Evolutionary conservation across 1,140 invertebrate genomes (phyloP), one percentile per base, ranked within the genome.

Genomic region (Euwallacea fornicatus): DNA sequence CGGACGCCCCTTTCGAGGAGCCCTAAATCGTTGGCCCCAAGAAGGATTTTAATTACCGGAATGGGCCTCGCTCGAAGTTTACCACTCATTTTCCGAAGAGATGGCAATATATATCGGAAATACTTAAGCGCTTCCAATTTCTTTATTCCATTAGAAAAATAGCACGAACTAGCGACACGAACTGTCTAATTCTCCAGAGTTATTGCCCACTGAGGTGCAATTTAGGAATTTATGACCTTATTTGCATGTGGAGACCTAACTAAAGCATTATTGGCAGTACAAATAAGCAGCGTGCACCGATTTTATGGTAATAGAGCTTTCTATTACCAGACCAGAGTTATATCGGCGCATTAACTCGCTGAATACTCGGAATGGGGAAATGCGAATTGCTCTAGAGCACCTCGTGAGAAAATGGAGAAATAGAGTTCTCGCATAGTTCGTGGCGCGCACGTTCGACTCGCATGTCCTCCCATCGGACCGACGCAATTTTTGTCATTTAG

Each of bases 121-220:
- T 69, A 69, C 67, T 69, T 69, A 69, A 69, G 67, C 67, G 58
- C 59, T 70, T 64, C 61, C 68, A 70, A 70, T 70, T 70, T 70
- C 68, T 70, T 70, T 70, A 70, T 70, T 61, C 70, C 70, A 71
- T 71, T 71, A 71, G 70, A 71, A 71, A 71, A 71, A 71, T 71
- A 71, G 61, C 64, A 55, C 55, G 70, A 71, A 71, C 63, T 61
- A 66, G 70, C 62, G 70, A 71, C 63, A 71, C 70, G 70, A 71
- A 71, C 42, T 70, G 70, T 71, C 70, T 71, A 71, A 66, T 71
- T 60, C 70, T 50, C 63, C 41, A 64, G 70, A 71, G 47, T 71
- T 71, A 71, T 71, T 71, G 63, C 70, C 47, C 70, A 71, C 70
- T 55, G 43, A 71, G 70, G 70, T 71, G 63, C 70, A 71, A 71